phyloP scores from a whole-genome alignment of 2,797 vertebrate genomes.

The Artibeus lituratus region DNA sequence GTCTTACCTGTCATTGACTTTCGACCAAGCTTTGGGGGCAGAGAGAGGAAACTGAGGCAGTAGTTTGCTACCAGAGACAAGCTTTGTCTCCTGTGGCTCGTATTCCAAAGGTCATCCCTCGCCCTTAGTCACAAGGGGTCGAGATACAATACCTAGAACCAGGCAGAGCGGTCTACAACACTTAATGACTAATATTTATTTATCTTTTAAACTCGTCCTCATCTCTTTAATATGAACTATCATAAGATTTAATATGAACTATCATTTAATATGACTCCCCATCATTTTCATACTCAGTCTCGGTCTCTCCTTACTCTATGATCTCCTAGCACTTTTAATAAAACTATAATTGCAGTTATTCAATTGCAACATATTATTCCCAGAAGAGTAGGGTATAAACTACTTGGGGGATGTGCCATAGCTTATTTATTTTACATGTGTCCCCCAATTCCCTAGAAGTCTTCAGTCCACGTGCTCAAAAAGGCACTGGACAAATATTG shows the following conservation, averaged over 20 bases:
- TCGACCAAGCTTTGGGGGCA: too few species aligned
- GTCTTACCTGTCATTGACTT: too few species aligned
- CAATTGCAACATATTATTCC: background rate
- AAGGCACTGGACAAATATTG: background rate
- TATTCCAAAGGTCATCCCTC: too few species aligned
- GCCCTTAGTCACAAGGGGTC: too few species aligned
- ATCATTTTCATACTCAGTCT: background rate
- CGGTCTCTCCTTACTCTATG: background rate
- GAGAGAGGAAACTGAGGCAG: too few species aligned
- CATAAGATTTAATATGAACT: background rate
- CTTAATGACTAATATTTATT: background rate
- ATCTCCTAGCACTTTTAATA: background rate
- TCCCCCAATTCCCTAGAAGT: background rate
- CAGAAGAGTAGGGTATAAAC: background rate
- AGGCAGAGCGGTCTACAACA: too few species aligned
- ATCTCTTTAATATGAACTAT: background rate
- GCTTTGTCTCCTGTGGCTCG: too few species aligned
- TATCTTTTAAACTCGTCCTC: background rate
- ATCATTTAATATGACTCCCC: background rate
- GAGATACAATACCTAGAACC: too few species aligned
- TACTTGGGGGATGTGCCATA: accelerated
- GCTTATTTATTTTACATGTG: background rate
- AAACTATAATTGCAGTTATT: background rate
- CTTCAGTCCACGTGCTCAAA: background rate
- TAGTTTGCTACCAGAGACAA: too few species aligned